Conservation (phyloP, 2,113 vertebrate genomes). For the Trichomycterus rosablanca region DNA sequence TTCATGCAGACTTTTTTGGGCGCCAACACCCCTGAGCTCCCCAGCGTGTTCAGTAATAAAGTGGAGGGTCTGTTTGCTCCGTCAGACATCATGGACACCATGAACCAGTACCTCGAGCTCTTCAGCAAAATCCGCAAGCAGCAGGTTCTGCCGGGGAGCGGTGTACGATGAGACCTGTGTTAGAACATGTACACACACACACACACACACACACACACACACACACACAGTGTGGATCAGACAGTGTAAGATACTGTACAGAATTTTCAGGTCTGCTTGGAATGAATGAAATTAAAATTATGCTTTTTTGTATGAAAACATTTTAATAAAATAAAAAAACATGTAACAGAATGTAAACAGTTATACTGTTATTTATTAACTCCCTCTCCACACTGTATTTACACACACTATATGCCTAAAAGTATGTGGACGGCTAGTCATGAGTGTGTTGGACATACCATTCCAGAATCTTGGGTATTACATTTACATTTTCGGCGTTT, state of each 20-base stretch:
- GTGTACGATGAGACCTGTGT: constrained; percentile 69
- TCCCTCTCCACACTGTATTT: too few species aligned
- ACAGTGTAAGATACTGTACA: background rate
- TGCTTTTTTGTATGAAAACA: too few species aligned
- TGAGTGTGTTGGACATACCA: too few species aligned
- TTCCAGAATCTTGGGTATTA: too few species aligned
- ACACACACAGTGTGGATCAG: background rate
- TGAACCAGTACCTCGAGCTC: constrained; percentile 94
- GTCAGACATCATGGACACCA: constrained; percentile 80
- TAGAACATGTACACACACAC: background rate
- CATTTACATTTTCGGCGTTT: too few species aligned
- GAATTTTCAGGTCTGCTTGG: too few species aligned
- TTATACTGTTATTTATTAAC: too few species aligned
- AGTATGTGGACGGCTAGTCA: too few species aligned
- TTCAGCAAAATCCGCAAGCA: constrained; percentile 96
- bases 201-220: constrained; percentile 2
- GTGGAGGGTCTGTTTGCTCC: constrained; percentile 81
- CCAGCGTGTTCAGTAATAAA: constrained; percentile 77
- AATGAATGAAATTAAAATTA: too few species aligned
- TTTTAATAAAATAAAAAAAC: too few species aligned
- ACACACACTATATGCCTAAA: too few species aligned
- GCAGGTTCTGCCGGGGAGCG: constrained; percentile 81
- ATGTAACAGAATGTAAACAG: too few species aligned
- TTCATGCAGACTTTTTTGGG: constrained; percentile 94
- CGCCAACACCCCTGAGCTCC: constrained; percentile 75